Percentiles rank a stretch among this genome's conserved stretches.
Evolutionary conservation across 2,113 vertebrate species (phyloP).

Genomic region (Motacilla alba): DNA sequence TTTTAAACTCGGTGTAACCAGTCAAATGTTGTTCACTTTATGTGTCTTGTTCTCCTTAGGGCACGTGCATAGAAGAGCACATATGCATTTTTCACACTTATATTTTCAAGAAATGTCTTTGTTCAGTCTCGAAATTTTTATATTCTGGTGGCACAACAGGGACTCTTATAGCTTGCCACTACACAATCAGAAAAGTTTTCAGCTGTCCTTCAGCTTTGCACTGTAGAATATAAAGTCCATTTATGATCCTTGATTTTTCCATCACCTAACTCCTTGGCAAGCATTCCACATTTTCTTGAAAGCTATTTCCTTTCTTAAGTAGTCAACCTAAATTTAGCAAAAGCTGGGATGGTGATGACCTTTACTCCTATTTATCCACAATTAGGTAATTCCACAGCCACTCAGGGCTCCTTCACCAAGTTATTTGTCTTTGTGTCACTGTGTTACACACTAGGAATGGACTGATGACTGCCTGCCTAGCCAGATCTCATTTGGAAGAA

Average conservation of each 20-base stretch:
- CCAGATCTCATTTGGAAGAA: conserved; percentile 4
- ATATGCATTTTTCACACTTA: background rate
- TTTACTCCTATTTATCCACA: background rate
- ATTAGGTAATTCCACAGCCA: conserved; percentile 27
- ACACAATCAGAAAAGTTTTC: background rate
- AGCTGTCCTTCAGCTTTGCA: background rate
- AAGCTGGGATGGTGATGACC: conserved; percentile 4
- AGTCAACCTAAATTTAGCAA: conserved; percentile 57
- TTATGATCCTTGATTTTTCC: conserved; percentile 41
- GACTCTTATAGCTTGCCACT: background rate
- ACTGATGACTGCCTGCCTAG: background rate
- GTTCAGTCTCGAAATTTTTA: background rate
- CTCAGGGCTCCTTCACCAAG: conserved; percentile 15
- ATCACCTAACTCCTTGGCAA: conserved; percentile 48
- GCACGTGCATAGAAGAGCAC: accelerated
- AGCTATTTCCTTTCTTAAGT: conserved; percentile 61
- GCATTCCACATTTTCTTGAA: conserved; percentile 47
- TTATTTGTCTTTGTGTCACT: conserved; percentile 36
- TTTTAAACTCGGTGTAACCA: background rate
- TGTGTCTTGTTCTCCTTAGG: background rate
- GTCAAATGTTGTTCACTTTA: background rate
- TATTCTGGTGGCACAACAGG: background rate
- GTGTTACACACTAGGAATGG: background rate
- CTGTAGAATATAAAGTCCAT: conserved; percentile 33
- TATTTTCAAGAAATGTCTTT: conserved; percentile 18